Evolutionary conservation across 2,888 invertebrate species (phyloP), one percentile per base, ranked within the genome.

Genomic region (Volucella zonaria): DNA sequence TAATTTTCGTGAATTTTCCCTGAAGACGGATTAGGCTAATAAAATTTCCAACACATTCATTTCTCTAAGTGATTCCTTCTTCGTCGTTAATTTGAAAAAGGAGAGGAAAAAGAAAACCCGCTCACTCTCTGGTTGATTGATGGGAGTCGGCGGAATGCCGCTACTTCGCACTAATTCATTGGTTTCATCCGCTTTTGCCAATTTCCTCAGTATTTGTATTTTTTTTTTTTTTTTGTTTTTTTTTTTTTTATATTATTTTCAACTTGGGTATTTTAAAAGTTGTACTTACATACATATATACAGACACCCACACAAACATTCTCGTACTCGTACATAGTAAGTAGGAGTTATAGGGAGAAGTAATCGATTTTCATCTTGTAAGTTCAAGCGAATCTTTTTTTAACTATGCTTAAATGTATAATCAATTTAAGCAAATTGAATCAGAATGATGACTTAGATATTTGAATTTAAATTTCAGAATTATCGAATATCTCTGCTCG

Each of bases 1-100:
- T 79, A 73, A 79, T 79, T 79, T 79, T 79, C 79, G 79, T 79
- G 73, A 79, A 79, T 83, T 75, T 77, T 85, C 81, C 76, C 54
- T 51, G 75, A 71, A 83, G 71, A 83, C 80, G 67, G 71, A 76
- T 83, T 71, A 76, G 70, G 59, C 74, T 80, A 80, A 80, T 83
- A 80, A 80, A 83, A 80, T 71, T 80, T 83, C 83, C 75, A 80
- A 83, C 80, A 83, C 75, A 83, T 80, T 83, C 83, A 80, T 83
- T 83, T 83, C 76, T 80, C 75, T 80, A 71, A 83, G 80, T 83
- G 83, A 80, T 80, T 76, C 64, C 75, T 75, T 80, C 70, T 76
- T 47, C 71, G 66, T 83, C 64, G 74, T 75, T 83, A 85, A 54
- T 75, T 80, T 80, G 76, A 83, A 80, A 73, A 83, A 76, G 75